These are phyloP conservation scores for Steinernema carpocapsae DNA, from an alignment of 2,888 invertebrate species.

Conservation along the genomic window DNA sequence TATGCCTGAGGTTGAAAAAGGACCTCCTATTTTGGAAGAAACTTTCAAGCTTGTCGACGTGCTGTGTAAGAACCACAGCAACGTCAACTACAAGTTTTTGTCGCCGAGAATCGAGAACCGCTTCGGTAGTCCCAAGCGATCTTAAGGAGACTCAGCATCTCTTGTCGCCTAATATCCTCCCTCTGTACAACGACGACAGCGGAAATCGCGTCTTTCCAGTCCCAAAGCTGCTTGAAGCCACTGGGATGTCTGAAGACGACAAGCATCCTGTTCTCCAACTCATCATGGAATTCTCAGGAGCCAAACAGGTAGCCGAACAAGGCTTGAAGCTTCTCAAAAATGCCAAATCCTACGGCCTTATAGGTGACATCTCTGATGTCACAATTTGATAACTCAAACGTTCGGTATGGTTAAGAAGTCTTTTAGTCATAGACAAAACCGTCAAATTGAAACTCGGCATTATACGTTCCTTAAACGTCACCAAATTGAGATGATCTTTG, in stretches of 20 bases:
- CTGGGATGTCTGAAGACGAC: conserved; percentile 49
- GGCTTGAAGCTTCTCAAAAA: conserved; percentile 47
- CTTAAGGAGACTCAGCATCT: conserved; percentile 48
- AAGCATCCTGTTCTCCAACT: conserved; percentile 50
- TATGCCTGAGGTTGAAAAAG: conserved; percentile 42
- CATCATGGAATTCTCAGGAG: conserved; percentile 56
- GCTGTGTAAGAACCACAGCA: conserved; percentile 48
- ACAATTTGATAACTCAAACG: conserved; percentile 43
- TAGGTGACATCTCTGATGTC: conserved; percentile 50
- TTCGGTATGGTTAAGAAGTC: conserved; percentile 45
- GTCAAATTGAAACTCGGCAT: conserved; percentile 38
- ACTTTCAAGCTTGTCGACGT: conserved; percentile 52
- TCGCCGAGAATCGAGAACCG: conserved; percentile 49
- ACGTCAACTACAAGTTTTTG: conserved; percentile 50
- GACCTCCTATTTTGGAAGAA: conserved; percentile 39
- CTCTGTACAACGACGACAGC: conserved; percentile 54
- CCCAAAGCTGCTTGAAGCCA: conserved; percentile 49
- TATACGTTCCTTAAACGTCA: conserved; percentile 51
- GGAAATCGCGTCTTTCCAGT: conserved; percentile 46
- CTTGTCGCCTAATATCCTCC: conserved; percentile 55
- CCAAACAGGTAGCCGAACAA: conserved; percentile 53
- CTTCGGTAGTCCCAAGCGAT: conserved; percentile 51
- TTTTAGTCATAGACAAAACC: conserved; percentile 45
- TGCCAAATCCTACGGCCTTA: conserved; percentile 41
- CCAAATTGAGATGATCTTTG: conserved; percentile 53